Percentiles rank a stretch among this genome's conserved stretches.
Evolutionary conservation across 2,888 invertebrate genomes (phyloP).

Genomic region (Congeria kusceri): DNA sequence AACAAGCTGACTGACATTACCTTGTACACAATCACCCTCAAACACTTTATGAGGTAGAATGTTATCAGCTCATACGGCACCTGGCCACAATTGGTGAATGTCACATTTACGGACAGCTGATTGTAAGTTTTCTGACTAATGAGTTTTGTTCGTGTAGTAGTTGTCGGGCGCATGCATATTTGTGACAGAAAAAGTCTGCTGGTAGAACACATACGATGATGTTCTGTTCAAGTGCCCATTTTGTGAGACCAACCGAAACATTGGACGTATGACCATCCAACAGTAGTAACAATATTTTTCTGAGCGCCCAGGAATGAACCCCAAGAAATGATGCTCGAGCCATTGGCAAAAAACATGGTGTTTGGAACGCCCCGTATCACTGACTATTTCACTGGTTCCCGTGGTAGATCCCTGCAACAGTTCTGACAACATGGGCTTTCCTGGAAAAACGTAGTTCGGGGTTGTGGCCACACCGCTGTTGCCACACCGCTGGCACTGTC

Average conservation of each 20-base stretch:
- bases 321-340: slow-evolving; percentile 24
- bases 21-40: not conserved
- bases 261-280: slow-evolving; percentile 1
- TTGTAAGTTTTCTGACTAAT: not conserved
- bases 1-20: slow-evolving; percentile 5
- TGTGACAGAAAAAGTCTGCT: slow-evolving; percentile 22
- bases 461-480: slow-evolving; percentile 2
- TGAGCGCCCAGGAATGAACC: slow-evolving; percentile 11
- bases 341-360: slow-evolving; percentile 20
- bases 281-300: slow-evolving; percentile 3
- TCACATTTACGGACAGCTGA: slow-evolving; percentile 5
- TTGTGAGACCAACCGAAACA: slow-evolving; percentile 3
- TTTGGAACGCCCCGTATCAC: slow-evolving; percentile 30
- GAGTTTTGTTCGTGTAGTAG: not conserved
- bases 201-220: slow-evolving; percentile 10
- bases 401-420: no score
- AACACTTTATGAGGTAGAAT: not conserved
- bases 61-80: not conserved
- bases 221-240: slow-evolving; percentile 10
- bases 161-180: slow-evolving; percentile 4
- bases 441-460: slow-evolving; percentile 31
- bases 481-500: slow-evolving; percentile 29
- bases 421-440: not conserved
- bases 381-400: not conserved
- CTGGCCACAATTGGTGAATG: not conserved